Evolutionary conservation across 2,888 invertebrate species (phyloP).

Genomic region (Sericinus montela): DNA sequence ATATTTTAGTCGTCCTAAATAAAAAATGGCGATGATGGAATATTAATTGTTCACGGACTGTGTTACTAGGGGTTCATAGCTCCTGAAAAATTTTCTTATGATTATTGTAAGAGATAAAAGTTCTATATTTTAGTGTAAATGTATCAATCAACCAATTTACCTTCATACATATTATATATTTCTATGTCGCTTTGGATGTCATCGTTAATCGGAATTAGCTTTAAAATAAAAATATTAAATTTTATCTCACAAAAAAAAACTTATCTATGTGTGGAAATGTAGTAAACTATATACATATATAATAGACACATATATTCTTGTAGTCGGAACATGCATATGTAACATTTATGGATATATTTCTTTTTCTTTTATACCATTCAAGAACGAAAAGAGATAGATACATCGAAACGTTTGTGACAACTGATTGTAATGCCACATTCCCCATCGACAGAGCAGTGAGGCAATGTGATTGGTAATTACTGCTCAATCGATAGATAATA

Average conservation of each 20-base stretch:
- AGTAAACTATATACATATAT: conserved; percentile 11
- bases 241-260: conserved; percentile 14
- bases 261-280: conserved; percentile 15
- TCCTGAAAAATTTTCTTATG: conserved; percentile 71
- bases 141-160: conserved; percentile 54
- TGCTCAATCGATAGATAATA: too few relatives aligned
- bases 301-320: conserved; percentile 8
- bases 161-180: conserved; percentile 61
- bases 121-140: conserved; percentile 65
- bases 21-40: too few relatives aligned
- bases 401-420: too few relatives aligned
- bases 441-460: too few relatives aligned
- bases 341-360: not conserved
- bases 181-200: conserved; percentile 74
- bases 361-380: not conserved
- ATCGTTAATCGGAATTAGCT: conserved; percentile 36
- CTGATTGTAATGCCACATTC: too few relatives aligned
- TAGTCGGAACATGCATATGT: conserved; percentile 5
- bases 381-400: not conserved
- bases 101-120: conserved; percentile 66
- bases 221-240: conserved; percentile 27
- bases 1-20: too few relatives aligned
- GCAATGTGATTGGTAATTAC: too few relatives aligned
- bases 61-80: conserved; percentile 29
- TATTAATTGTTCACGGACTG: conserved; percentile 34